Evolutionary conservation across 2,797 vertebrate genomes (phyloP).

Genomic region (Ciconia nigra): DNA sequence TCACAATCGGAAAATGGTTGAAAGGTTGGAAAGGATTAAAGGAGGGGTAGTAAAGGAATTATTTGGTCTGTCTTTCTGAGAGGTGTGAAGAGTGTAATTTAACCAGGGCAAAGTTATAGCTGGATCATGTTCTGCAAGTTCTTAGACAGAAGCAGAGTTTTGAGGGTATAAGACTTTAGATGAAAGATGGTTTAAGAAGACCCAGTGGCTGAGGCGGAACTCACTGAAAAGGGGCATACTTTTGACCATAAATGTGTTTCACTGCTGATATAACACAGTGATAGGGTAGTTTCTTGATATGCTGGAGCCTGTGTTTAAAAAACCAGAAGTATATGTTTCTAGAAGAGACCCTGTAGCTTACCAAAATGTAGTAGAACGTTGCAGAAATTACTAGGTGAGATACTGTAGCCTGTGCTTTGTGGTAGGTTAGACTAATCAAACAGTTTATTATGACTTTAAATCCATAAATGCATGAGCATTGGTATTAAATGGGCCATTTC

Average conservation of each 20-base stretch:
- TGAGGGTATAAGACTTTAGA: background rate
- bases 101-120: background rate
- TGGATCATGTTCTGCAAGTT: background rate
- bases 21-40: background rate
- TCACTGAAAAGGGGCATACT: background rate
- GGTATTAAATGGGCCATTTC: conserved; percentile 17
- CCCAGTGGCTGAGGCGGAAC: background rate
- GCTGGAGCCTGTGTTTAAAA: background rate
- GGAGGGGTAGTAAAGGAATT: background rate
- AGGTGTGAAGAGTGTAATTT: background rate
- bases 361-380: background rate
- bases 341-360: background rate
- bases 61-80: background rate
- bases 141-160: background rate
- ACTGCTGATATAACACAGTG: background rate
- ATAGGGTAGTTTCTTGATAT: background rate
- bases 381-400: background rate
- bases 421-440: background rate
- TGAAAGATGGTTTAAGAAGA: background rate
- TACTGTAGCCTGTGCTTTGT: background rate
- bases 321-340: background rate
- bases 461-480: background rate
- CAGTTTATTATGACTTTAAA: background rate
- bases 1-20: background rate
- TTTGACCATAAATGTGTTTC: background rate